Conservation (phyloP, 2,113 vertebrate species). For the Leptobrachium leishanense region DNA sequence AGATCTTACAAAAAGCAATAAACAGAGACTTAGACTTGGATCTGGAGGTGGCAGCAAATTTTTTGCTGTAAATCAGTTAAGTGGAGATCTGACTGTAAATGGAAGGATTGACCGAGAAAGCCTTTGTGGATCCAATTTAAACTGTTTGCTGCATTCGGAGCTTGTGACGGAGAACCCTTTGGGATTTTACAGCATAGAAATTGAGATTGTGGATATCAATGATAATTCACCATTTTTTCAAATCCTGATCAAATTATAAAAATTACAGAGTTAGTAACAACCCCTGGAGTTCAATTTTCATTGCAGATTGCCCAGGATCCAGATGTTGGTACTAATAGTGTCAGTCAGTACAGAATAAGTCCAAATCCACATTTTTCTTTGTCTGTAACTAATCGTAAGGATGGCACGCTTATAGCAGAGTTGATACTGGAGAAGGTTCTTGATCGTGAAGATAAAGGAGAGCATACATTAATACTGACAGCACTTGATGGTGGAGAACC, state of each 20-base stretch:
- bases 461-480: slow-evolving; percentile 70
- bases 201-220: slow-evolving; percentile 77
- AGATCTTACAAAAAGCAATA: slow-evolving; percentile 63
- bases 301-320: slow-evolving; percentile 73
- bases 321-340: slow-evolving; percentile 71
- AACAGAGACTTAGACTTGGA: slow-evolving; percentile 50
- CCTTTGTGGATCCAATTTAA: slow-evolving; percentile 53
- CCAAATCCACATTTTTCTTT: slow-evolving; percentile 69
- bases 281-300: slow-evolving; percentile 65
- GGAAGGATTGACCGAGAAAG: slow-evolving; percentile 65
- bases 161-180: slow-evolving; percentile 70
- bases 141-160: slow-evolving; percentile 70
- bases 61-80: slow-evolving; percentile 48
- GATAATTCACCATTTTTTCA: slow-evolving; percentile 76
- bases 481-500: slow-evolving; percentile 74
- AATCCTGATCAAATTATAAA: slow-evolving; percentile 63
- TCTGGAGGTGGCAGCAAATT: slow-evolving; percentile 46
- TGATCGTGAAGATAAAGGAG: slow-evolving; percentile 71
- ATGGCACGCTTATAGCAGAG: slow-evolving; percentile 69
- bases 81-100: slow-evolving; percentile 60
- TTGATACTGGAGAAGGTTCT: slow-evolving; percentile 72
- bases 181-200: slow-evolving; percentile 67
- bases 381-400: slow-evolving; percentile 70
- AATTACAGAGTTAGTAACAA: slow-evolving; percentile 66
- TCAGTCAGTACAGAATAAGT: slow-evolving; percentile 68